Conservation (phyloP, 2,113 vertebrate species). For the Lamprologus callipterus region DNA sequence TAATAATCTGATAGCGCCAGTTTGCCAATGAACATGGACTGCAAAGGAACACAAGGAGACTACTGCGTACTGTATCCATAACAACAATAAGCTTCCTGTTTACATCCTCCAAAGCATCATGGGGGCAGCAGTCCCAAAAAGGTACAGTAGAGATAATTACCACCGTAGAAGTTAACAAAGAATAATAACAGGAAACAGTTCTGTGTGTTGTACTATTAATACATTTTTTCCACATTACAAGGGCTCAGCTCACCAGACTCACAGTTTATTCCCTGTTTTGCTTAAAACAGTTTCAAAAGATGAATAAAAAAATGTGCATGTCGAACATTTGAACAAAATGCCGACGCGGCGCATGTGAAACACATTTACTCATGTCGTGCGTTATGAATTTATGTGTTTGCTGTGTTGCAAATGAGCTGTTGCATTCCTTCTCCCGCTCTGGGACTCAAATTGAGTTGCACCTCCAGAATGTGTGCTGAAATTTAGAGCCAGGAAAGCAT, state of each 20-base stretch:
- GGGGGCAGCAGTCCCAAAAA: not conserved
- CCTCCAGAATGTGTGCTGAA: not conserved
- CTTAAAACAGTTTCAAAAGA: not conserved
- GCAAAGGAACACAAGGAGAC: not conserved
- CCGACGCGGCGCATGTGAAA: accelerated
- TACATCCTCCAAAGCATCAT: not conserved
- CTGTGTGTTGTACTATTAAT: not conserved
- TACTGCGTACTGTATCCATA: not conserved
- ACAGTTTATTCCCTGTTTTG: not conserved
- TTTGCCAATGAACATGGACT: not conserved
- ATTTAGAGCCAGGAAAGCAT: not conserved
- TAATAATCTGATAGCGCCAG: not conserved
- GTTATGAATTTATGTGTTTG: not conserved
- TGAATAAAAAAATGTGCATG: not conserved
- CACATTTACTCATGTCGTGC: not conserved
- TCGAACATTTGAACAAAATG: not conserved
- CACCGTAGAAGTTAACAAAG: not conserved
- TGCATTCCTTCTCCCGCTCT: not conserved
- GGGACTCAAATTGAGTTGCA: not conserved
- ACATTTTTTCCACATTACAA: not conserved
- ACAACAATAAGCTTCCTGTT: not conserved
- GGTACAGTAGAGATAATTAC: not conserved
- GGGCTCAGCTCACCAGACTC: not conserved
- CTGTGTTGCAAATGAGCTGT: not conserved
- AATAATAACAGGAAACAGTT: not conserved